Conservation (phyloP, 2,797 vertebrate species). For the Platyrinchus mystaceus region DNA sequence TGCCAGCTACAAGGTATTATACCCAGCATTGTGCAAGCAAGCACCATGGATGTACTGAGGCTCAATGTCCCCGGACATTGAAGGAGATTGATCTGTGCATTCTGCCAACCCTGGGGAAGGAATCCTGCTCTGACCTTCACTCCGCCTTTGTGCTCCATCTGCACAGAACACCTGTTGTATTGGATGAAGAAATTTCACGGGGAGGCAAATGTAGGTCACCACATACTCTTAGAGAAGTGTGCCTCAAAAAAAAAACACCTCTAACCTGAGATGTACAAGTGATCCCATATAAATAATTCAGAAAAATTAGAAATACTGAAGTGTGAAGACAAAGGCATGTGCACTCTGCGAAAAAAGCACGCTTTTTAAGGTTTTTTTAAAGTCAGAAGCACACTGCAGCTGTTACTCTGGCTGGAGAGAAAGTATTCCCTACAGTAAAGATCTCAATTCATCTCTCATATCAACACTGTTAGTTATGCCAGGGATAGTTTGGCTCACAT, state of each 20-base stretch:
- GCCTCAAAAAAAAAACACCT: not conserved
- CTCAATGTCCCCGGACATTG: not conserved
- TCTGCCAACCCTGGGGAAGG: not conserved
- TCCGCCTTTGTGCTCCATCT: not conserved
- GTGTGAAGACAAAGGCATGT: not conserved
- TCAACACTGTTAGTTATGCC: conserved; percentile 29
- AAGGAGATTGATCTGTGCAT: not conserved
- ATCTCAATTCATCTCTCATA: conserved; percentile 42
- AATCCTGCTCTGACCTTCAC: not conserved
- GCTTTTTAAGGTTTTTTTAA: not conserved
- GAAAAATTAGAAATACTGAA: conserved; percentile 10
- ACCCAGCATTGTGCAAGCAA: not conserved
- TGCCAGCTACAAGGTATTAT: not conserved
- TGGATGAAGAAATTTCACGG: not conserved
- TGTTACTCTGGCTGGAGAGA: conserved; percentile 56
- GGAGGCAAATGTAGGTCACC: not conserved
- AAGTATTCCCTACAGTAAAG: conserved; percentile 27
- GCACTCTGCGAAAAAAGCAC: not conserved
- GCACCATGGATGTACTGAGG: not conserved
- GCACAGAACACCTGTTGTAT: conserved; percentile 31
- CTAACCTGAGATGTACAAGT: not conserved
- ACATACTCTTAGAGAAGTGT: not conserved
- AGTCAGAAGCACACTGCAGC: conserved; percentile 48
- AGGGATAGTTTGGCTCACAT: conserved; percentile 24
- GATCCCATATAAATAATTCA: not conserved